Base-by-base conservation (phyloP, 2,113 vertebrate species). In the Bubo bubo region DNA sequence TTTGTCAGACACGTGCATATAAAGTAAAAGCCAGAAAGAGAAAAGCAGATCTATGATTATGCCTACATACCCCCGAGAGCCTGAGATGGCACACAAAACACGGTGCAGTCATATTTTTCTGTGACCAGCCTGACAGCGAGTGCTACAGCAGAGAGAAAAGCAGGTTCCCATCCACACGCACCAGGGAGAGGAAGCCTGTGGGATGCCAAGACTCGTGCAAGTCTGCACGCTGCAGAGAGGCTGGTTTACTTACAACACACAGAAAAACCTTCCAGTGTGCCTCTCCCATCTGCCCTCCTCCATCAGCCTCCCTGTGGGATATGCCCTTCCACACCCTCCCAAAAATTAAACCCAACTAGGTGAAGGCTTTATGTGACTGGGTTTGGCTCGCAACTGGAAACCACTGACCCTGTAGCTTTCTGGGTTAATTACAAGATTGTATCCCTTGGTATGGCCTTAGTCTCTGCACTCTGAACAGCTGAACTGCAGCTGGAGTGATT, bases 151-250 rank as follows among this genome's bases (percentile, higher is more conserved):
- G 71, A 83, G 56, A 81, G 68, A 79, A 17, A 68, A 41, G 83
- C 7, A n/a, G 79, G 87, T 39, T 95, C 95, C 82, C 76, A 10
- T 8, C 49, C 9, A 11, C 56, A 10, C 0, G 2, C 79, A 34
- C 21, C 9, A 2, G 18, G 32, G 19, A 90, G 64, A 70, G 85
- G 75, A 50, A 93, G 80, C 94, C 95, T 85, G 77, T 73, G 97
- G 95, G 98, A 97, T 75, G 93, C 88, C 73, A 92, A 28, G 60
- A 62, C 89, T 95, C 79, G 90, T 93, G 97, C 97, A 98, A 97
- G 59, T 28, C 52, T 2, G 2, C 4, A 27, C 45, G 93, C 83
- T 74, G 85, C 93, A 95, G 94, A 90, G 93, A 97, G 96, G 97
- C 66, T 63, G 84, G 64, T 85, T 95, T 81, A 72, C 84, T 95